phyloP scores from a whole-genome alignment of 2,888 invertebrate genomes.

The Thecophora atra region DNA sequence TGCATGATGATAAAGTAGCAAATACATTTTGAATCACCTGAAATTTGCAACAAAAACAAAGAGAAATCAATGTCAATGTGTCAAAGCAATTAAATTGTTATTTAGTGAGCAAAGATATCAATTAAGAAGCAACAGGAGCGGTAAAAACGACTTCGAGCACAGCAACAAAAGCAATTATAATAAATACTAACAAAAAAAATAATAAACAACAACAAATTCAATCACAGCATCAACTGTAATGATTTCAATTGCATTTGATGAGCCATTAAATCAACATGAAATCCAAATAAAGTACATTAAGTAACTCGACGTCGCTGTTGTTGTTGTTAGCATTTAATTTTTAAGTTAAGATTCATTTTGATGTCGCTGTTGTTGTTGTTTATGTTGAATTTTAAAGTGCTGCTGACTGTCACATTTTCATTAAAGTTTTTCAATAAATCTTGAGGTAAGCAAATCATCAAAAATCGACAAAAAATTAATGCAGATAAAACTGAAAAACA shows the following conservation, averaged over 20 bases:
- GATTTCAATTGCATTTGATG: slow-evolving; percentile 4
- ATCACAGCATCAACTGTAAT: not conserved
- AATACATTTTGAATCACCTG: too few relatives aligned
- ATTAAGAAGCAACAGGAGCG: not conserved
- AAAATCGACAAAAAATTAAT: too few relatives aligned
- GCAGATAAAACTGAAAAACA: not conserved
- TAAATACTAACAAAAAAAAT: not conserved
- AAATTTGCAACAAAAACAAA: too few relatives aligned
- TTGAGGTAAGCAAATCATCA: too few relatives aligned
- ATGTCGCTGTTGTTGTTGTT: slow-evolving; percentile 3
- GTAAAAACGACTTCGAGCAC: too few relatives aligned
- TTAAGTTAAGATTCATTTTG: not conserved
- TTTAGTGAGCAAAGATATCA: not conserved
- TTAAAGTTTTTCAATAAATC: too few relatives aligned
- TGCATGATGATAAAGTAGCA: too few relatives aligned
- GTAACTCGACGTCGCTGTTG: not conserved
- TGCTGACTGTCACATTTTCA: not conserved
- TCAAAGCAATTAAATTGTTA: too few relatives aligned
- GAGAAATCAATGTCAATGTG: too few relatives aligned
- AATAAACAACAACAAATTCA: not conserved
- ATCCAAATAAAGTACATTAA: not conserved
- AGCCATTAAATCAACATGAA: not conserved
- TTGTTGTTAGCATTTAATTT: slow-evolving; percentile 1
- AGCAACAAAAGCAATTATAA: slow-evolving; percentile 2
- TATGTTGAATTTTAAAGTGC: not conserved